phyloP scores from a whole-genome alignment of 2,113 vertebrate species.

The Thinocorus orbignyianus region DNA sequence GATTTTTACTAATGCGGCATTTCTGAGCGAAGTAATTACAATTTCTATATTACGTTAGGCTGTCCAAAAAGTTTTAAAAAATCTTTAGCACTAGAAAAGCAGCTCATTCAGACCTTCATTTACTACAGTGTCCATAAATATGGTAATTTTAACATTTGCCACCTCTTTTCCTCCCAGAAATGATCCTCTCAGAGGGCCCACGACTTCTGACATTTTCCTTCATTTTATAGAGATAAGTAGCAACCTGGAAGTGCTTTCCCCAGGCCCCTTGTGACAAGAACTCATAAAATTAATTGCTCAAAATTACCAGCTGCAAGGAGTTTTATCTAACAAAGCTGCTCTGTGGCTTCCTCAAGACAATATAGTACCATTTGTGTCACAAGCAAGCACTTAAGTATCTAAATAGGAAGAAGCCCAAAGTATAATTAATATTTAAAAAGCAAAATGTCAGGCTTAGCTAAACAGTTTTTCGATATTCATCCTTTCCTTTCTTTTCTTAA shows the following conservation, averaged over 20 bases:
- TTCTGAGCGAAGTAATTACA: neutral
- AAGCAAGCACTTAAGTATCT: constrained; percentile 72
- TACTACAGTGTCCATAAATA: constrained; percentile 77
- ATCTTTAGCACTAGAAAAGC: constrained; percentile 30
- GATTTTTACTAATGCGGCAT: neutral
- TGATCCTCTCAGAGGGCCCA: constrained; percentile 43
- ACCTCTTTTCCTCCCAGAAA: constrained; percentile 64
- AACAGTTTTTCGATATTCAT: constrained; percentile 58
- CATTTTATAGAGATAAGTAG: constrained; percentile 70
- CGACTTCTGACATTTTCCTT: constrained; percentile 78
- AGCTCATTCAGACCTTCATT: constrained; percentile 19
- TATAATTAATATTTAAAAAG: constrained; percentile 77
- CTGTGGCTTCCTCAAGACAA: constrained; percentile 71
- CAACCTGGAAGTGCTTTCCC: constrained; percentile 60
- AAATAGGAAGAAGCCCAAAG: constrained; percentile 70
- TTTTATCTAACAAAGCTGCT: constrained; percentile 78
- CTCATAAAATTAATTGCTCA: constrained; percentile 81
- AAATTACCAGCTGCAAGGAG: constrained; percentile 76
- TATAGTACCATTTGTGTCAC: constrained; percentile 70
- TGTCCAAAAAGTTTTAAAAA: neutral
- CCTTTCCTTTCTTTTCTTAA: neutral
- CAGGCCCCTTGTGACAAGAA: constrained; percentile 72
- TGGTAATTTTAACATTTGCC: constrained; percentile 92
- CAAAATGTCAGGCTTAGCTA: constrained; percentile 67
- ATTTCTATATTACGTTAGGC: neutral